Percentiles rank a stretch among this genome's conserved stretches.
These are phyloP conservation scores for Scortum barcoo DNA, from an alignment of 2,113 vertebrate species.

Conservation along the genomic window DNA sequence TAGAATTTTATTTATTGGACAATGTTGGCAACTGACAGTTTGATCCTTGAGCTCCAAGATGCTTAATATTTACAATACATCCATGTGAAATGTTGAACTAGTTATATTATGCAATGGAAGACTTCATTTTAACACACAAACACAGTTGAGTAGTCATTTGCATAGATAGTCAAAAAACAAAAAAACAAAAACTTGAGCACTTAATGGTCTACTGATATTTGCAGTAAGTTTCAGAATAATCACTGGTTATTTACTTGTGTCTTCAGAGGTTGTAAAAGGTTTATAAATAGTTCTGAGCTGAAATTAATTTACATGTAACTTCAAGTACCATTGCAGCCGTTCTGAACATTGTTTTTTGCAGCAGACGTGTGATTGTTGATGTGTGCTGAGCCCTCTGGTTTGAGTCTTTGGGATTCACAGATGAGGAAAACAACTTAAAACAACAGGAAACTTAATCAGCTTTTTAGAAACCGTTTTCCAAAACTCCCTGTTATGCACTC, in stretches of 20 bases:
- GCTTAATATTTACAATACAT: conserved; percentile 49
- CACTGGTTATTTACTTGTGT: background rate
- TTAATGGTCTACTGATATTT: background rate
- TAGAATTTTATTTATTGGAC: conserved; percentile 50
- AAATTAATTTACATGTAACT: conserved; percentile 7
- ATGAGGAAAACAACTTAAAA: conserved; percentile 11
- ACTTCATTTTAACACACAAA: conserved; percentile 2
- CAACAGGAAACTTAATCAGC: background rate
- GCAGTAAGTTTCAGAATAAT: background rate
- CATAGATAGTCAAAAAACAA: conserved; percentile 47
- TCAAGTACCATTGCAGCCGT: conserved; percentile 21
- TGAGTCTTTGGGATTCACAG: conserved; percentile 41
- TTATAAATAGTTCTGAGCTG: background rate
- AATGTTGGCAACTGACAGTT: conserved; percentile 21
- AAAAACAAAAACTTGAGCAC: conserved; percentile 1
- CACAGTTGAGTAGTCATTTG: conserved; percentile 42
- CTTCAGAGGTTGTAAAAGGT: conserved; percentile 10
- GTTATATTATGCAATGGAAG: conserved; percentile 6
- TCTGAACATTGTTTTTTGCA: background rate
- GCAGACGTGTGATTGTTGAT: background rate
- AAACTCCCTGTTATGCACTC: background rate
- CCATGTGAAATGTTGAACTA: conserved; percentile 1
- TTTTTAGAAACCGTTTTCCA: conserved; percentile 24
- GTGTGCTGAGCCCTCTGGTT: conserved; percentile 32
- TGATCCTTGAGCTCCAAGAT: background rate